A percentile compares a stretch with the other conserved stretches of the same genome.
Evolutionary conservation across 2,888 invertebrate genomes (phyloP).

Genomic region (Anorthoa munda): DNA sequence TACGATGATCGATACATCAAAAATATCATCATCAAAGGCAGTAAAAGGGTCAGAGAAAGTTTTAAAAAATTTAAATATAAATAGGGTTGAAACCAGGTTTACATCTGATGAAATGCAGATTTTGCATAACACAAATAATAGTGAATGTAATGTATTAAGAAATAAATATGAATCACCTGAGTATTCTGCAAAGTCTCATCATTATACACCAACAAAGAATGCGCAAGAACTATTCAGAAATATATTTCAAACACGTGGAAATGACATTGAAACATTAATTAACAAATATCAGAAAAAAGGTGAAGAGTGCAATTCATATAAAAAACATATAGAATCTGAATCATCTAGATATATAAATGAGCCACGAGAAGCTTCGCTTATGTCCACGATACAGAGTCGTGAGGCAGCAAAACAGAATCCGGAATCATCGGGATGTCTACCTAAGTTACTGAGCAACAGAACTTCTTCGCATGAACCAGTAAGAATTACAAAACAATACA

Average conservation of each 20-base stretch:
- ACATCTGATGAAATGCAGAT: background rate
- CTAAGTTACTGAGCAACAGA: background rate
- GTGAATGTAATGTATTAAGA: background rate
- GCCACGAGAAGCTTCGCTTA: background rate
- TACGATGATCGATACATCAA: background rate
- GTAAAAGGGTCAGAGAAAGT: constrained; percentile 11
- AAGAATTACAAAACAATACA: background rate
- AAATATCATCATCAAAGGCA: constrained; percentile 6
- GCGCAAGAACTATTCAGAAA: constrained; percentile 33
- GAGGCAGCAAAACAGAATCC: background rate
- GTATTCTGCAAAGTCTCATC: background rate
- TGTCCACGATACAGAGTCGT: background rate
- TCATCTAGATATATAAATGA: constrained; percentile 2
- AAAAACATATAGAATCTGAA: constrained; percentile 9
- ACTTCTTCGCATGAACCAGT: constrained; percentile 3
- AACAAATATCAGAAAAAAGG: constrained; percentile 12
- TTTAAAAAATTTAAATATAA: background rate
- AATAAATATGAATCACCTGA: constrained; percentile 1
- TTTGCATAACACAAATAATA: background rate
- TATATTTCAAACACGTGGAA: constrained; percentile 2
- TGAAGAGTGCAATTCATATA: background rate
- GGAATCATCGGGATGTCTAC: background rate
- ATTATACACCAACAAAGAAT: constrained; percentile 10
- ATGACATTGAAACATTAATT: constrained; percentile 9
- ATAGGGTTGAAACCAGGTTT: background rate